Conservation (phyloP, 2,888 invertebrate species). For the Thelaira solivaga region DNA sequence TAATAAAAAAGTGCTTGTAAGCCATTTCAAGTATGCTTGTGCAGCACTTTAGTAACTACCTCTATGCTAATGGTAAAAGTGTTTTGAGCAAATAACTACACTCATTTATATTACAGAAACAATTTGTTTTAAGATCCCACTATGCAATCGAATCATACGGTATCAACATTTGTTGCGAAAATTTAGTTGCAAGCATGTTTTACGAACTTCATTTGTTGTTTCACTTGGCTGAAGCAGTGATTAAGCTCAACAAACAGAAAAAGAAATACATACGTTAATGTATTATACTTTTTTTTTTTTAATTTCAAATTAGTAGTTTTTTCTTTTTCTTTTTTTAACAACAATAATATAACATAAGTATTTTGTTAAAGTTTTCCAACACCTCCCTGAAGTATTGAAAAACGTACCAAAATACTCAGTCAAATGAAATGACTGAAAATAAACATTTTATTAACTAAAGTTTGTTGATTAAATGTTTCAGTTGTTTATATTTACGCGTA, state of each 20-base stretch:
- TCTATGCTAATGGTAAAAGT: too few species aligned
- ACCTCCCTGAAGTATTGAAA: conserved; percentile 31
- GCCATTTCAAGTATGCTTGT: too few species aligned
- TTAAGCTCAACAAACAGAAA: conserved; percentile 4
- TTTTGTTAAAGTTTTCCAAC: conserved; percentile 8
- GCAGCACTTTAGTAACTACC: too few species aligned
- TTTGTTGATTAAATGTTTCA: conserved; percentile 67
- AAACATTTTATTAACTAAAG: conserved; percentile 67
- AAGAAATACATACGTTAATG: conserved; percentile 1
- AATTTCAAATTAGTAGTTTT: background rate
- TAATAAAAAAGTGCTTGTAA: too few species aligned
- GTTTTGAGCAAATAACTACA: too few species aligned
- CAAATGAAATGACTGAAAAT: conserved; percentile 29
- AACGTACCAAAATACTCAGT: conserved; percentile 4
- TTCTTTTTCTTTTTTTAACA: background rate
- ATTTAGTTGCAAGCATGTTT: conserved; percentile 25
- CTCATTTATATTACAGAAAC: background rate
- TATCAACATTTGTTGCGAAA: conserved; percentile 50
- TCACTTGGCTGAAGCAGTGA: conserved; percentile 69
- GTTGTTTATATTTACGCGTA: conserved; percentile 68
- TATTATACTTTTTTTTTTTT: background rate
- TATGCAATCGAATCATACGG: background rate
- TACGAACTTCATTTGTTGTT: conserved; percentile 45
- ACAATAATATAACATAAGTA: background rate
- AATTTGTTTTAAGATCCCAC: background rate